These are phyloP conservation scores for Callosobruchus maculatus DNA, from an alignment of 2,888 invertebrate genomes.

Conservation along the genomic window DNA sequence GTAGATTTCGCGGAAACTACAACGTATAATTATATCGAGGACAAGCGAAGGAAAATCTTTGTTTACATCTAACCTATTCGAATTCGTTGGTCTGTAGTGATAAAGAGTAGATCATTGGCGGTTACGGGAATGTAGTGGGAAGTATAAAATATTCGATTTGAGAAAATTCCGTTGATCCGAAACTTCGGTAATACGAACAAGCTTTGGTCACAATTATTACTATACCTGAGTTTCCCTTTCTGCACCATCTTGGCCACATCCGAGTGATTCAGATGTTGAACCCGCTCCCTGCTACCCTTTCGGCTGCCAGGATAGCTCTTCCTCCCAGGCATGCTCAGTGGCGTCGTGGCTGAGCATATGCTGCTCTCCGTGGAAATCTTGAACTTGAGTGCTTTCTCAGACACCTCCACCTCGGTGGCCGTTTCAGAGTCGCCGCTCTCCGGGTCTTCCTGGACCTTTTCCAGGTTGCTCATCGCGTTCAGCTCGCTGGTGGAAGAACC, in stretches of 20 bases:
- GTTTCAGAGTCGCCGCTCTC: constrained; percentile 59
- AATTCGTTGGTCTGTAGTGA: too few species aligned
- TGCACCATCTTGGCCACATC: constrained; percentile 51
- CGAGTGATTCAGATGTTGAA: constrained; percentile 45
- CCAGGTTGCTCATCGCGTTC: constrained; percentile 32
- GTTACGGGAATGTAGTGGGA: too few species aligned
- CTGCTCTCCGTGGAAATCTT: constrained; percentile 69
- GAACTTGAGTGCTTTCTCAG: constrained; percentile 71
- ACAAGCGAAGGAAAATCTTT: too few species aligned
- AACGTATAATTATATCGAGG: too few species aligned
- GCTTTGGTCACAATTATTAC: too few species aligned
- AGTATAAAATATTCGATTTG: too few species aligned
- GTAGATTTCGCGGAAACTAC: too few species aligned
- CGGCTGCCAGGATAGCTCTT: constrained; percentile 67
- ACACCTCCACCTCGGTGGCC: constrained; percentile 69
- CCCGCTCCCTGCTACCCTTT: constrained; percentile 64
- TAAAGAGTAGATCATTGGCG: too few species aligned
- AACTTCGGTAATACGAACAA: too few species aligned
- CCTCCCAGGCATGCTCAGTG: constrained; percentile 47
- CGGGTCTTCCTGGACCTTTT: constrained; percentile 56
- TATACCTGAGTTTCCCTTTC: constrained; percentile 48
- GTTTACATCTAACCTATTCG: too few species aligned
- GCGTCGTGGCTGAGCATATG: constrained; percentile 39
- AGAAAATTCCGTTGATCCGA: too few species aligned
- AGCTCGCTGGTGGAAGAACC: constrained; percentile 8